Conservation (phyloP, 2,888 invertebrate genomes). For the Temnothorax rugatulus region DNA sequence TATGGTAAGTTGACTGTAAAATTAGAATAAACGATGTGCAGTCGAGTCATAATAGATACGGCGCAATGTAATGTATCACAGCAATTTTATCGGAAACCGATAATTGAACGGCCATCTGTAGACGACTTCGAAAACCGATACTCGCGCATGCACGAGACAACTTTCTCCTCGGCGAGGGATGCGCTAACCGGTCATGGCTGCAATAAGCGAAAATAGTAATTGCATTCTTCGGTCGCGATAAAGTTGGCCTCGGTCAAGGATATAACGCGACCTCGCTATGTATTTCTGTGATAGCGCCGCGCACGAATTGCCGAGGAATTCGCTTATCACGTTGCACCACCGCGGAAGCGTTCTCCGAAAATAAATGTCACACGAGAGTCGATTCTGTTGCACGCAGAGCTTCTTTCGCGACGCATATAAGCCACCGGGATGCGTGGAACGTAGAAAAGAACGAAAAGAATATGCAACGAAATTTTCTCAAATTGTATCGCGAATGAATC, state of each 20-base stretch:
- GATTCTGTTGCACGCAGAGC: not conserved
- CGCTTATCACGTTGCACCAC: conserved; percentile 16
- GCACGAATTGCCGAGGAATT: conserved; percentile 19
- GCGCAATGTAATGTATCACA: conserved; percentile 52
- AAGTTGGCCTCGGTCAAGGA: conserved; percentile 28
- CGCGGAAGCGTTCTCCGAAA: not conserved
- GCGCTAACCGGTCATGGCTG: conserved; percentile 39
- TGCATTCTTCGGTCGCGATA: conserved; percentile 31
- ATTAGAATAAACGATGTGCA: conserved; percentile 55
- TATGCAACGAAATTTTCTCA: not conserved
- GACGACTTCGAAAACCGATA: conserved; percentile 53
- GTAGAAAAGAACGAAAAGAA: not conserved
- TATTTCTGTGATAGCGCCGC: not conserved
- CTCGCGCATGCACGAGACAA: conserved; percentile 49
- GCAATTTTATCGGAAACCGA: conserved; percentile 56
- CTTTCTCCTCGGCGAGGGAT: conserved; percentile 24
- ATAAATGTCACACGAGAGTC: conserved; percentile 7
- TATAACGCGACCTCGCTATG: not conserved
- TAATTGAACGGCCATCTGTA: conserved; percentile 54
- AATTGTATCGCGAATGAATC: not conserved
- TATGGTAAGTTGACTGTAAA: conserved; percentile 49
- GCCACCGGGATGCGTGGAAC: not conserved
- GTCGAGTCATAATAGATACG: conserved; percentile 56
- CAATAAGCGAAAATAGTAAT: conserved; percentile 50
- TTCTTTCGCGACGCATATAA: conserved; percentile 10